phyloP scores from a whole-genome alignment of 2,888 invertebrate genomes.

The Dryococelus australis region DNA sequence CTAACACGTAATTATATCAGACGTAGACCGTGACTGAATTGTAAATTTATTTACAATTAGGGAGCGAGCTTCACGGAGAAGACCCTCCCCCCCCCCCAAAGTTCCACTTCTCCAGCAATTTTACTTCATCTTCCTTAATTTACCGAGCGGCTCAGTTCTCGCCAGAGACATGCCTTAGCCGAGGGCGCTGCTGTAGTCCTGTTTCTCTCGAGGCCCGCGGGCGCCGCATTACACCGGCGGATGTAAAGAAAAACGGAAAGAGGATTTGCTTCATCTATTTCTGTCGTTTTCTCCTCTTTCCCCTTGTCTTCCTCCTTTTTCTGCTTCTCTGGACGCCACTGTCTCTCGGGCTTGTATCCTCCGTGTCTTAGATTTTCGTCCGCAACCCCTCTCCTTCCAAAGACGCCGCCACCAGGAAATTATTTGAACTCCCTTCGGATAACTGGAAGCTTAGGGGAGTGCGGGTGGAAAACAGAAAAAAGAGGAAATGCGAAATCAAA shows the following conservation, averaged over 20 bases:
- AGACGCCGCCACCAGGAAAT: neutral
- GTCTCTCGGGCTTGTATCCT: neutral
- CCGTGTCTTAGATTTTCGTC: neutral
- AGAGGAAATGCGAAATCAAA: neutral
- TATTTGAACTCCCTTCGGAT: conserved; percentile 5
- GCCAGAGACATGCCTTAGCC: too few relatives aligned
- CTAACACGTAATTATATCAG: too few relatives aligned
- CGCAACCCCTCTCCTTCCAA: too few relatives aligned
- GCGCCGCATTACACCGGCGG: neutral
- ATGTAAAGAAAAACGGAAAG: neutral
- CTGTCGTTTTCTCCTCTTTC: neutral
- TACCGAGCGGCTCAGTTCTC: too few relatives aligned
- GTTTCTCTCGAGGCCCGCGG: neutral
- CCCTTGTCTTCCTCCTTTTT: neutral
- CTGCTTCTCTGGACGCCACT: neutral
- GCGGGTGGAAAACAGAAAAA: neutral
- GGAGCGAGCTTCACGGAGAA: too few relatives aligned
- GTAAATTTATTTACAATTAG: too few relatives aligned
- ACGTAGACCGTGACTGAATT: too few relatives aligned
- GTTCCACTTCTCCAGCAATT: too few relatives aligned
- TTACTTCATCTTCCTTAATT: too few relatives aligned
- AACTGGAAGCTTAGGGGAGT: too few relatives aligned
- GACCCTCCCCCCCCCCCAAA: too few relatives aligned
- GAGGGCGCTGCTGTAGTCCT: too few relatives aligned
- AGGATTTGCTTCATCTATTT: neutral